Evolutionary conservation across 1,140 invertebrate species (phyloP).

Genomic region (Thereuonema tuberculata): DNA sequence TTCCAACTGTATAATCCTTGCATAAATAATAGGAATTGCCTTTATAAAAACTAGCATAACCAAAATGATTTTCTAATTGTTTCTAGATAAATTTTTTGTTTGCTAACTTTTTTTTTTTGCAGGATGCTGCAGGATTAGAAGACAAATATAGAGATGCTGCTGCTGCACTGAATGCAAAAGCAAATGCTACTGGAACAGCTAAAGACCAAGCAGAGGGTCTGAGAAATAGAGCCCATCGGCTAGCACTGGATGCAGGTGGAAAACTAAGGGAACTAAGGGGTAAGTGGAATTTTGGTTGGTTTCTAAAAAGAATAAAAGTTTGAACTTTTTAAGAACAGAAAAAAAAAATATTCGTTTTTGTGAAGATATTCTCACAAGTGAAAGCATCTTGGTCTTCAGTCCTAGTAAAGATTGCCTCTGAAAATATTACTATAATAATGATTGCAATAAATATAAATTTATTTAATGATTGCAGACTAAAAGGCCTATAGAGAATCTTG

Average conservation of each 20-base stretch:
- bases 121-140: constrained; percentile 37
- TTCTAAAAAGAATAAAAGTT: not conserved
- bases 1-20: no score
- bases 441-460: not conserved
- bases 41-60: no score
- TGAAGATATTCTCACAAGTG: not conserved
- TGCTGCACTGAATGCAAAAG: constrained; percentile 42
- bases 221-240: constrained; percentile 52
- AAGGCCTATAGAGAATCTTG: no score
- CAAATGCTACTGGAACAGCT: constrained; percentile 45
- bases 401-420: not conserved
- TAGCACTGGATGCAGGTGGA: constrained; percentile 56
- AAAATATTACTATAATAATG: not conserved
- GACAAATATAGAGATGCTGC: constrained; percentile 44
- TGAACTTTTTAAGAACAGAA: not conserved
- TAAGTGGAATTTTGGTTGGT: constrained; percentile 20
- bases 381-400: not conserved
- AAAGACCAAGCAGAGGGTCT: constrained; percentile 56
- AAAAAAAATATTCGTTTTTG: not conserved
- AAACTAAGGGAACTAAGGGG: constrained; percentile 57
- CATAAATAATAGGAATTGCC: no score
- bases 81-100: not conserved
- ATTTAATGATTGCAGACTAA: no score
- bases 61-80: not conserved
- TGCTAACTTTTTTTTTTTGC: constrained; percentile 12